Evolutionary conservation across 2,888 invertebrate genomes (phyloP).

Genomic region (Baccha elongata): DNA sequence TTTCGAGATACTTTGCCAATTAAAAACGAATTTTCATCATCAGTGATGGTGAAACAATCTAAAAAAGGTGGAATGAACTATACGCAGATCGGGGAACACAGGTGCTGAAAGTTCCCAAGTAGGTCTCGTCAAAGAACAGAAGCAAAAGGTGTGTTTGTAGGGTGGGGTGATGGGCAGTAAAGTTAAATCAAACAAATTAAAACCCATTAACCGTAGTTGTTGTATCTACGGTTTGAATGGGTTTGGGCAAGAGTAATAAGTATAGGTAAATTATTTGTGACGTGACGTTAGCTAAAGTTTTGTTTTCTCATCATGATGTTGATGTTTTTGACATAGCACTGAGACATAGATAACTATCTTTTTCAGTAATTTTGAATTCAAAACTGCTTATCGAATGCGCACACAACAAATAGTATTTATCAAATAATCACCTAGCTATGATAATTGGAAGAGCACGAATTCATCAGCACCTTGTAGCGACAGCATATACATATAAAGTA

Average conservation of each 20-base stretch:
- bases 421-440: slow-evolving; percentile 63
- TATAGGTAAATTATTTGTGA: no score
- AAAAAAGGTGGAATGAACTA: slow-evolving; percentile 57
- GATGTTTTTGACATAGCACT: slow-evolving; percentile 36
- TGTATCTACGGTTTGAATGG: neutral
- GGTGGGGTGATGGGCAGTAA: neutral
- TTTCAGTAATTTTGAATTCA: no score
- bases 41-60: no score
- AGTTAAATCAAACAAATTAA: slow-evolving; percentile 40
- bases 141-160: neutral
- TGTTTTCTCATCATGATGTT: slow-evolving; percentile 16
- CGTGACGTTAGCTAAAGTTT: slow-evolving; percentile 1
- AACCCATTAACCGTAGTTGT: no score
- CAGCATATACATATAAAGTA: no score
- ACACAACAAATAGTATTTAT: slow-evolving; percentile 44
- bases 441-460: slow-evolving; percentile 65
- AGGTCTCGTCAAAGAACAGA: neutral
- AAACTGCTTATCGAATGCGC: no score
- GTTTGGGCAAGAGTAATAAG: no score
- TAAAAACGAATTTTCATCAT: slow-evolving; percentile 70
- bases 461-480: slow-evolving; percentile 43
- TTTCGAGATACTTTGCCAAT: slow-evolving; percentile 60
- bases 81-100: no score
- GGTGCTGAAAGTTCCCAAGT: slow-evolving; percentile 53
- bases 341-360: no score